Base-by-base conservation (phyloP, 2,113 vertebrate species). In the Stictonetta naevosa region DNA sequence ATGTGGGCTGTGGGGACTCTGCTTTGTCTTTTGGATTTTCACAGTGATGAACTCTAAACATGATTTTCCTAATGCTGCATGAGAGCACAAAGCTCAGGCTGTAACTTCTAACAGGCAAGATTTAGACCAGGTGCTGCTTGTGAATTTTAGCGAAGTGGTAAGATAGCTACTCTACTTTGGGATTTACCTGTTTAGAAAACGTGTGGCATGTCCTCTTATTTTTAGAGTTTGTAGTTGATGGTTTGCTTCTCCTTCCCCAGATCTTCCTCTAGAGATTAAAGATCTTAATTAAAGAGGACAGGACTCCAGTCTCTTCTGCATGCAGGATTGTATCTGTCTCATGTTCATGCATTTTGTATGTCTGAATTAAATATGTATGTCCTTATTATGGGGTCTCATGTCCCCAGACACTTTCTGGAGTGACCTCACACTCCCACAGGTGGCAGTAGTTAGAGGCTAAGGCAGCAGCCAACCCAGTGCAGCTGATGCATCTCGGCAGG, bases 251-350 rank as follows among this genome's bases (percentile, higher is more conserved):
- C 20, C 12, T 52, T 93, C 21, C 18, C 42, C 20, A 62, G 33
- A 72, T 75, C 26, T 91, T 68, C 19, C 13, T 34, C 40, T 53
- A 18, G 42, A 75, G 16, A 60, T 92, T 78, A 63, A 81, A 80
- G 16, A 46, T 55, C 1, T 56, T 96, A 77, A 96, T 95, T 90
- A 85, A 83, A 90, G 60, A 90, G n/a, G 23, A 72, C 42, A 77
- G 33, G 11, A 23, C 44, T 76, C 14, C 6, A 38, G 36, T 72
- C 28, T 90, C 44, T 76, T 76, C 11, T 6, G 19, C 25, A 44
- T 88, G 60, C 42, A 50, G 28, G 83, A 78, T 9, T 28, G 5
- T 53, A 15, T 90, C 46, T 90, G 36, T 77, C 59, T 87, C 59
- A 84, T 26, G 83, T 90, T 7, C 9, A 44, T 82, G 21, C 15